Base-by-base conservation (phyloP, 2,888 invertebrate species). In the Balanococcus diminutus region DNA sequence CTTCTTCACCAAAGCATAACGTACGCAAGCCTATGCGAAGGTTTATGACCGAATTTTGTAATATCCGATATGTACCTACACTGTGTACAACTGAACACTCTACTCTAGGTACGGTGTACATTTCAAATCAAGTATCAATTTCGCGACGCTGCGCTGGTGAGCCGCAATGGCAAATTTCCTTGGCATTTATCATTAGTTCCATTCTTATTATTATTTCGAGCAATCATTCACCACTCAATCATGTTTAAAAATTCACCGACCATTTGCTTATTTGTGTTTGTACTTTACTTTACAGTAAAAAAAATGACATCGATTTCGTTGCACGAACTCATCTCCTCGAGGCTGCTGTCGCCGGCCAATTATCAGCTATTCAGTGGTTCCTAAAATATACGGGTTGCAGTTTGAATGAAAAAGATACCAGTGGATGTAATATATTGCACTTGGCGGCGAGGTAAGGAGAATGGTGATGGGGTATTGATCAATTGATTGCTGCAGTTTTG, bases 1-100 rank as follows among this genome's bases (percentile, higher is more conserved):
- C 75, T 79, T 79, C 36, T 36, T 36, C 75, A 79, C 75, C 19
- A 79, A 79, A 79, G 75, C 75, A 79, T 79, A 79, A 79, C 75
- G 75, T 67, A 28, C 25, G 14, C 28, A 9, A 11, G 14, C 42
- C 42, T 42, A 11, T 42, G 67, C 14, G 2, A n/a, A 79, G 31
- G 32, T 79, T 32, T 79, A 79, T 36, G 75, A 79, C 75, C 36
- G 36, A 79, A 36, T 79, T 79, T 79, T 79, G 75, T 36, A 79
- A 79, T 19, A 79, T 67, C 61, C 22, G 61, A 61, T 61, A 61
- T 61, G 36, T 36, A 36, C 36, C 3, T 36, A n/a, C n/a, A n/a
- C n/a, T n/a, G n/a, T n/a, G n/a, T n/a, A n/a, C n/a, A n/a, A n/a
- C n/a, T n/a, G n/a, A n/a, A n/a, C 36, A 36, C 46, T 2, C 46